Evolutionary conservation across 2,797 vertebrate genomes (phyloP).

Genomic region (Zenarchopterus dispar): DNA sequence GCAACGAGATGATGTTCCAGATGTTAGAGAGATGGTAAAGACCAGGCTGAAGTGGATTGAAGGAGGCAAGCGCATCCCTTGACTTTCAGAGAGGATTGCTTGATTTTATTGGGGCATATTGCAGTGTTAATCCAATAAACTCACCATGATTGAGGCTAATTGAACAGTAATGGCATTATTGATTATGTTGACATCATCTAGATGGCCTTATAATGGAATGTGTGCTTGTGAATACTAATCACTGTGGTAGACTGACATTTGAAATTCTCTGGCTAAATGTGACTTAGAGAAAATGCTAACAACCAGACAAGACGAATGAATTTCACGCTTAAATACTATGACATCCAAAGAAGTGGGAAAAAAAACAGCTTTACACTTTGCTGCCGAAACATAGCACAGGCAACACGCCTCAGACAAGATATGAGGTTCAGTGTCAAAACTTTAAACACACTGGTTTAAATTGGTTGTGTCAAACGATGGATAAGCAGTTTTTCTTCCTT

Average conservation of each 20-base stretch:
- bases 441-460: not conserved
- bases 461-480: not conserved
- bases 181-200: slow-evolving; percentile 68
- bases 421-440: not conserved
- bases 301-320: slow-evolving; percentile 27
- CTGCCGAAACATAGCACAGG: not conserved
- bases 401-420: no score
- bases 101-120: slow-evolving; percentile 63
- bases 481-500: no score
- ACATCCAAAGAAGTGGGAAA: not conserved
- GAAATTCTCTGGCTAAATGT: slow-evolving; percentile 18
- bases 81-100: slow-evolving; percentile 50
- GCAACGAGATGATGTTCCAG: slow-evolving; percentile 23
- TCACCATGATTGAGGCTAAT: slow-evolving; percentile 59
- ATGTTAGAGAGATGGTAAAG: slow-evolving; percentile 29
- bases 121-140: slow-evolving; percentile 66
- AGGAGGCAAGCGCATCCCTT: slow-evolving; percentile 29
- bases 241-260: slow-evolving; percentile 14
- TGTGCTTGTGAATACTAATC: slow-evolving; percentile 67
- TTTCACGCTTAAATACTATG: slow-evolving; percentile 8
- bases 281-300: slow-evolving; percentile 31
- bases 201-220: slow-evolving; percentile 59
- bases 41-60: slow-evolving; percentile 36
- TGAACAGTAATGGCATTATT: slow-evolving; percentile 74
- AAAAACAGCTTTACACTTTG: slow-evolving; percentile 3